Percentiles rank a stretch among this genome's conserved stretches.
These are phyloP conservation scores for Drosophila borborema DNA, from an alignment of 2,888 invertebrate genomes.

Conservation along the genomic window DNA sequence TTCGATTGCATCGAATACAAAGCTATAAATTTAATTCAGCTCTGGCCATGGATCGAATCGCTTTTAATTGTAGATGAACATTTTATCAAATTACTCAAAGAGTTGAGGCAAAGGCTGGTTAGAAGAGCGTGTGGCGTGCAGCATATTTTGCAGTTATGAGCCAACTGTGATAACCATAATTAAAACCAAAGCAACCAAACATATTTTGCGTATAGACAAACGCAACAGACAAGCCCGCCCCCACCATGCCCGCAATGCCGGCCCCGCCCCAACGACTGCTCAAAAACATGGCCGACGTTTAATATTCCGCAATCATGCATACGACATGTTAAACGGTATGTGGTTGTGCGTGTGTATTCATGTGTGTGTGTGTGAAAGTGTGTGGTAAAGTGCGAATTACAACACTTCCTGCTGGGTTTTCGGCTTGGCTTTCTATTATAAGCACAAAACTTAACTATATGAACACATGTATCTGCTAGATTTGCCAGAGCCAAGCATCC, in stretches of 20 bases:
- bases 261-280: slow-evolving; percentile 2
- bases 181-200: slow-evolving; percentile 64
- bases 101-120: slow-evolving; percentile 3
- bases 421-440: slow-evolving; percentile 42
- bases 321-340: slow-evolving; percentile 59
- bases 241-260: neutral
- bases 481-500: slow-evolving; percentile 9
- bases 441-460: slow-evolving; percentile 16
- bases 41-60: slow-evolving; percentile 30
- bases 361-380: slow-evolving; percentile 21
- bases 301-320: slow-evolving; percentile 58
- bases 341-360: slow-evolving; percentile 15
- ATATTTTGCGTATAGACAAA: slow-evolving; percentile 52
- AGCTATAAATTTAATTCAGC: slow-evolving; percentile 50
- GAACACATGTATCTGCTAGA: slow-evolving; percentile 10
- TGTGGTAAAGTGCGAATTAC: slow-evolving; percentile 69
- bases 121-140: slow-evolving; percentile 28
- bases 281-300: slow-evolving; percentile 40
- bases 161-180: slow-evolving; percentile 62
- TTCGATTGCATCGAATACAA: slow-evolving; percentile 43
- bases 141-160: slow-evolving; percentile 58
- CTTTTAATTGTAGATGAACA: slow-evolving; percentile 68
- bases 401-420: slow-evolving; percentile 60
- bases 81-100: slow-evolving; percentile 53
- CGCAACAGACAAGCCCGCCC: slow-evolving; percentile 14